Evolutionary conservation across 2,888 invertebrate species (phyloP).

Genomic region (Physocephala rufipes): DNA sequence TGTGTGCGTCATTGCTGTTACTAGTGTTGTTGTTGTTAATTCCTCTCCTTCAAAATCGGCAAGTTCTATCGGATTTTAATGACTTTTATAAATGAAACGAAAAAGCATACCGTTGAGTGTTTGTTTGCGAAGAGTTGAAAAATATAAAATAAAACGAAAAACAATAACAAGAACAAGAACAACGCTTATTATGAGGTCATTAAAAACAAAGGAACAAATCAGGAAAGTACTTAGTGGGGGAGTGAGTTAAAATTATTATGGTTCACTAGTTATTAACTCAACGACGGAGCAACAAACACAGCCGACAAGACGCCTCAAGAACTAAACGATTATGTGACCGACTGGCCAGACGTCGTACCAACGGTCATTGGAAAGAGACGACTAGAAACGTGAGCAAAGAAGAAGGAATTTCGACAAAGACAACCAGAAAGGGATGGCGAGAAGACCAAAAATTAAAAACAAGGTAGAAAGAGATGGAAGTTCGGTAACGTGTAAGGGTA

Average conservation of each 20-base stretch:
- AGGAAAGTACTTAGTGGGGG: not conserved
- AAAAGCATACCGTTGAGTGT: not conserved
- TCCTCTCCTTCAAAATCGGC: too few relatives aligned
- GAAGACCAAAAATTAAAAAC: not conserved
- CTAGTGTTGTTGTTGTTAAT: too few relatives aligned
- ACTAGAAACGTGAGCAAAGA: not conserved
- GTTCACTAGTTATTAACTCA: not conserved
- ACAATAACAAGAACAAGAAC: not conserved
- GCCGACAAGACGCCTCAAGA: too few relatives aligned
- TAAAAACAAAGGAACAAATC: not conserved
- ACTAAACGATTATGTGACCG: too few relatives aligned
- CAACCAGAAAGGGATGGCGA: too few relatives aligned
- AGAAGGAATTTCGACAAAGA: not conserved
- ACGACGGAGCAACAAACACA: too few relatives aligned
- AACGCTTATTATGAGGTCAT: not conserved
- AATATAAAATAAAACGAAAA: not conserved
- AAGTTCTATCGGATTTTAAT: too few relatives aligned
- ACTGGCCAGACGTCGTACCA: too few relatives aligned
- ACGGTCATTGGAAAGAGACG: too few relatives aligned
- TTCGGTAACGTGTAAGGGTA: too few relatives aligned
- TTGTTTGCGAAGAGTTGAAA: not conserved
- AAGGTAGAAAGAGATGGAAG: not conserved
- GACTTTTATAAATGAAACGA: too few relatives aligned
- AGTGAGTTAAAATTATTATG: conserved; percentile 12
- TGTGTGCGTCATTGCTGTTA: too few relatives aligned